Evolutionary conservation across 2,797 vertebrate species (phyloP), one percentile per base, ranked within the genome.

Genomic region (Sebastes vulpes): DNA sequence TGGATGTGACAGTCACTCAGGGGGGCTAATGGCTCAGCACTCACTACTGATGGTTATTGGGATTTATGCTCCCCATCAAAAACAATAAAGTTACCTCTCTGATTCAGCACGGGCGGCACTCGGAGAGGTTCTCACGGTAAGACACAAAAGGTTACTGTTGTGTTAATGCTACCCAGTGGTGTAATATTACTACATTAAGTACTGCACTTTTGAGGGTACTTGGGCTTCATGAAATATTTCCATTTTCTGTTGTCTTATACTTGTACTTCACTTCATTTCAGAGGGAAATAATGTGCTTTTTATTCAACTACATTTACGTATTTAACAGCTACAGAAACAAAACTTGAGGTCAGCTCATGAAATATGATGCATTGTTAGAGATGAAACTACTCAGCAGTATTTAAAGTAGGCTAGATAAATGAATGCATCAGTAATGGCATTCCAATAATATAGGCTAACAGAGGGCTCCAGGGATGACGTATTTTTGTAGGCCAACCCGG

Each of bases 1-100:
- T 71, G 83, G 80, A 92, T 87, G 84, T 89, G 91, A 92, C 91
- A 93, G 89, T 87, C 88, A 88, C 83, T 89, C 81, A 83, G 54
- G 35, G 80, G 50, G 61, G 65, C 77, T 90, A 85, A 90, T 84
- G 77, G 81, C 81, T 84, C 82, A 21, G 69, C 75, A 28, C 80
- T 84, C 78, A 59, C 52, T 20, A 4, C 74, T 82, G 85, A 82
- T 89, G 86, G 71, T 92, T 89, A 90, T 88, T 88, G 67, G 87
- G 90, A 92, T 92, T 92, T 88, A 91, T 90, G 86, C 64, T 72
- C 28, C 76, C 79, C 42, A 73, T 93, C 91, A 81, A n/a, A 89
- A 91, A 92, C 91, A 91, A 92, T 93, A 74, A 93, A 67, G 73
- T n/a, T 50, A 25, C 28, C 69, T 35, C 72, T 66, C 14, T 75